Percentiles rank a stretch among this genome's conserved stretches.
These are phyloP conservation scores for Hetaerina titia DNA, from an alignment of 2,888 invertebrate genomes.

Conservation along the genomic window DNA sequence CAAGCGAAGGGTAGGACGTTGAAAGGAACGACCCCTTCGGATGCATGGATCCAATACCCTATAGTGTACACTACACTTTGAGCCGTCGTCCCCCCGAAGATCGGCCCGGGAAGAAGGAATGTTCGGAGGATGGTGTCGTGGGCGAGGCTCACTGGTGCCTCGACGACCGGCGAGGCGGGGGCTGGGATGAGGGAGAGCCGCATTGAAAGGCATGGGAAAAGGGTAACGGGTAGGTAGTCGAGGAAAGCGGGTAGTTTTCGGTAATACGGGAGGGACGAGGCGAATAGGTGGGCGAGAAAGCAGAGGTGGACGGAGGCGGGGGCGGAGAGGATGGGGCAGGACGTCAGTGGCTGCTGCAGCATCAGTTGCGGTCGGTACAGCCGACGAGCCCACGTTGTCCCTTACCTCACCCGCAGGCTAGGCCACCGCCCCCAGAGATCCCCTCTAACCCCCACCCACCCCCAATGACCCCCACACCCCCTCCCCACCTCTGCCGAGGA, in stretches of 20 bases:
- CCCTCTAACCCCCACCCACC: neutral
- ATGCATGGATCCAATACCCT: too few species aligned
- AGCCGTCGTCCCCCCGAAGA: too few species aligned
- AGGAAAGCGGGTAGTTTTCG: too few species aligned
- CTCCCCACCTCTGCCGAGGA: neutral
- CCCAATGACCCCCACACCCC: neutral
- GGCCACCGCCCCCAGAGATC: neutral
- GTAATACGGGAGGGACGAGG: neutral
- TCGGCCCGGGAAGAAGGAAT: too few species aligned
- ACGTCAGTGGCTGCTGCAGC: conserved; percentile 46
- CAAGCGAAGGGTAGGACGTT: too few species aligned
- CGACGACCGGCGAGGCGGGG: neutral
- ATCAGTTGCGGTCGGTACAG: conserved; percentile 57
- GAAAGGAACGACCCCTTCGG: too few species aligned
- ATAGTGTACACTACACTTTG: too few species aligned
- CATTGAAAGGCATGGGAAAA: neutral
- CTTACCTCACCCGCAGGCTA: neutral
- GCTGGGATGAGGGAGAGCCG: neutral
- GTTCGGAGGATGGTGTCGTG: too few species aligned
- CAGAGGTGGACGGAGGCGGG: neutral
- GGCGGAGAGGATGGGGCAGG: neutral
- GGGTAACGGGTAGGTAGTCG: neutral
- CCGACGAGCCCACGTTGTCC: conserved; percentile 31
- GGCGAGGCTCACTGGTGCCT: too few species aligned
- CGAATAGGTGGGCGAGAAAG: too few species aligned